Evolutionary conservation across 2,888 invertebrate species (phyloP).

Genomic region (Palloptera scutellata): DNA sequence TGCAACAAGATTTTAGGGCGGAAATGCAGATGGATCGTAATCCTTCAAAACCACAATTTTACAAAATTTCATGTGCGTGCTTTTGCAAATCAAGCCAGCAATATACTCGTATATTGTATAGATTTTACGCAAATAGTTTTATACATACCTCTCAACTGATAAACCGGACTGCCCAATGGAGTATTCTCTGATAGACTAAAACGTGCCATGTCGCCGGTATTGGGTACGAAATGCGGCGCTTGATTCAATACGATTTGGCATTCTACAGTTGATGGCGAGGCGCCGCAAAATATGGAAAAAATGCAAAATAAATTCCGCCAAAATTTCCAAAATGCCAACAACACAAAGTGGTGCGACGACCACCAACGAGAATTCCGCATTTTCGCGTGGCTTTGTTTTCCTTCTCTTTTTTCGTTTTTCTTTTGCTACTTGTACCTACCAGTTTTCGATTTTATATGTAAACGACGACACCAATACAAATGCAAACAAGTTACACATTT

Average conservation of each 20-base stretch:
- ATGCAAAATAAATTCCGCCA: too few relatives aligned
- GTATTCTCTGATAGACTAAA: conserved; percentile 79
- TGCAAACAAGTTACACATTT: conserved; percentile 1
- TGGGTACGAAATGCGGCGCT: conserved; percentile 77
- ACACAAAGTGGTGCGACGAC: conserved; percentile 20
- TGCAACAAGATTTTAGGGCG: too few relatives aligned
- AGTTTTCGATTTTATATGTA: background rate
- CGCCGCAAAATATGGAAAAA: too few relatives aligned
- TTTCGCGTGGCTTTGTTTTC: conserved; percentile 7
- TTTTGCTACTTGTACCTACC: background rate
- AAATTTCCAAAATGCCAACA: conserved; percentile 34
- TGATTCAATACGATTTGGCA: conserved; percentile 71
- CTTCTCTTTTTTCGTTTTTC: conserved; percentile 3
- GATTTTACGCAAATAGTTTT: too few relatives aligned
- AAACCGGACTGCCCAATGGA: conserved; percentile 77
- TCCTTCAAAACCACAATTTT: too few relatives aligned
- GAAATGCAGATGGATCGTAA: too few relatives aligned
- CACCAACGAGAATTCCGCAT: conserved; percentile 26
- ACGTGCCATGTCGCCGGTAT: conserved; percentile 79
- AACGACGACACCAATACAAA: background rate
- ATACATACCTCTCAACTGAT: conserved; percentile 74
- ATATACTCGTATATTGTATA: too few relatives aligned
- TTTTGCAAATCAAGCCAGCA: too few relatives aligned
- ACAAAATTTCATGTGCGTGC: too few relatives aligned
- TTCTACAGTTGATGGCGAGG: conserved; percentile 30